These are phyloP conservation scores for Xestia ashworthii DNA, from an alignment of 2,888 invertebrate genomes.

Conservation along the genomic window DNA sequence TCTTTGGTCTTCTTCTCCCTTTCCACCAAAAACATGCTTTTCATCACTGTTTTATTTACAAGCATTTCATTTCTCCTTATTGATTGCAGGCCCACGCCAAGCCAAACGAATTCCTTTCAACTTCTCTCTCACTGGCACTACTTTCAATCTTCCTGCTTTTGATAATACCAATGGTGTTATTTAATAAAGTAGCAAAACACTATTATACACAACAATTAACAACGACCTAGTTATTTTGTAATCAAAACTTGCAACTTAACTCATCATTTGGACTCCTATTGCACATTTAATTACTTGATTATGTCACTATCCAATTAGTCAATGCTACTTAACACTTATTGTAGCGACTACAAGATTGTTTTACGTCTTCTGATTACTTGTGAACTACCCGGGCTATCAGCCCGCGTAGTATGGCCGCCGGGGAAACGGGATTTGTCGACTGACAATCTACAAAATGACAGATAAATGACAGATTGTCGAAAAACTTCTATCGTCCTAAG, in stretches of 20 bases:
- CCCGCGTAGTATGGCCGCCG: too few relatives aligned
- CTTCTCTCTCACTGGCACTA: too few relatives aligned
- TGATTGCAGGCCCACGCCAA: too few relatives aligned
- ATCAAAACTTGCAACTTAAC: background rate
- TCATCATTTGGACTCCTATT: background rate
- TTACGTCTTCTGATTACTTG: background rate
- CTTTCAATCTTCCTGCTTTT: background rate
- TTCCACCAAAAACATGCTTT: background rate
- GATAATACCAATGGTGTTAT: background rate
- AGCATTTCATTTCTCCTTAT: too few relatives aligned
- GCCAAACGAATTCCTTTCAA: too few relatives aligned
- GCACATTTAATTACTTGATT: constrained; percentile 11
- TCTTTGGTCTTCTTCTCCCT: background rate
- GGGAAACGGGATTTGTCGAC: too few relatives aligned
- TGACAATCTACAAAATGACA: too few relatives aligned
- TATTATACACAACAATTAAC: constrained; percentile 21
- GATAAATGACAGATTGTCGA: too few relatives aligned
- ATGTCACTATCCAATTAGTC: background rate
- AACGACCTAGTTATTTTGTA: constrained; percentile 20
- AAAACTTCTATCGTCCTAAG: too few relatives aligned
- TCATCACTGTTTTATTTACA: too few relatives aligned
- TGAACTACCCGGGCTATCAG: too few relatives aligned
- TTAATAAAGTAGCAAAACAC: background rate
- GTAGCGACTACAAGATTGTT: background rate
- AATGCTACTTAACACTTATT: constrained; percentile 12